A percentile compares a stretch with the other conserved stretches of the same genome.
Conservation (phyloP, 2,888 invertebrate genomes). For the Isoperla grammatica region DNA sequence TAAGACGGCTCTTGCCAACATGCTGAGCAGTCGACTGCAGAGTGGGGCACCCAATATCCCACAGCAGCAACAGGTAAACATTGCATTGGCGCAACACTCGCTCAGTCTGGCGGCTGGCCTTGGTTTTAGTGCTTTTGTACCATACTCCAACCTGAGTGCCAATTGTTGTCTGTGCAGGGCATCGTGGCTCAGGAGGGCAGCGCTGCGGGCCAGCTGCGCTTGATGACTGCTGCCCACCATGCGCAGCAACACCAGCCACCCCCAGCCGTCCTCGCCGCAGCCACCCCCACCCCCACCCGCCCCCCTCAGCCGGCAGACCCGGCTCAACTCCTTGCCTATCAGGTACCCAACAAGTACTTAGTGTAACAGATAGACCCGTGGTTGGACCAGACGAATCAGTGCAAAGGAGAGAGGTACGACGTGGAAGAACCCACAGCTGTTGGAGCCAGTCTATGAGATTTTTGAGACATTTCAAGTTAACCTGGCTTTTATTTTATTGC, state of each 20-base stretch:
- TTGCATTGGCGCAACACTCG: not conserved
- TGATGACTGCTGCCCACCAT: slow-evolving; percentile 81
- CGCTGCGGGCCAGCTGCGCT: slow-evolving; percentile 50
- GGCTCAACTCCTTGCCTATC: slow-evolving; percentile 32
- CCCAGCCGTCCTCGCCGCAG: slow-evolving; percentile 43
- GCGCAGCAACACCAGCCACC: slow-evolving; percentile 50
- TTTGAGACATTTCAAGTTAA: too few relatives aligned
- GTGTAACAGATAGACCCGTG: too few relatives aligned
- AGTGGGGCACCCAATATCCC: slow-evolving; percentile 30
- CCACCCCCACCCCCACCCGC: slow-evolving; percentile 45
- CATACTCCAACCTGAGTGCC: too few relatives aligned
- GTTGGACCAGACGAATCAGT: too few relatives aligned
- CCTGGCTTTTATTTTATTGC: too few relatives aligned
- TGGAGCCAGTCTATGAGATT: too few relatives aligned
- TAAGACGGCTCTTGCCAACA: slow-evolving; percentile 91
- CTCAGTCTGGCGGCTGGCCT: too few relatives aligned
- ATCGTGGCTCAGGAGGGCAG: slow-evolving; percentile 37
- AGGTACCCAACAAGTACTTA: slow-evolving; percentile 20
- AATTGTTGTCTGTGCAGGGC: not conserved
- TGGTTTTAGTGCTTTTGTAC: too few relatives aligned
- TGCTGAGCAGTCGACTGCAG: slow-evolving; percentile 78
- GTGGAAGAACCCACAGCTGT: too few relatives aligned
- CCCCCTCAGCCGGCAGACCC: slow-evolving; percentile 36
- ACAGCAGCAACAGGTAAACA: slow-evolving; percentile 21
- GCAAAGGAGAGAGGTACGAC: too few relatives aligned